Evolutionary conservation across 2,797 vertebrate species (phyloP), one percentile per base, ranked within the genome.

Genomic region (Onychomys leucogaster): DNA sequence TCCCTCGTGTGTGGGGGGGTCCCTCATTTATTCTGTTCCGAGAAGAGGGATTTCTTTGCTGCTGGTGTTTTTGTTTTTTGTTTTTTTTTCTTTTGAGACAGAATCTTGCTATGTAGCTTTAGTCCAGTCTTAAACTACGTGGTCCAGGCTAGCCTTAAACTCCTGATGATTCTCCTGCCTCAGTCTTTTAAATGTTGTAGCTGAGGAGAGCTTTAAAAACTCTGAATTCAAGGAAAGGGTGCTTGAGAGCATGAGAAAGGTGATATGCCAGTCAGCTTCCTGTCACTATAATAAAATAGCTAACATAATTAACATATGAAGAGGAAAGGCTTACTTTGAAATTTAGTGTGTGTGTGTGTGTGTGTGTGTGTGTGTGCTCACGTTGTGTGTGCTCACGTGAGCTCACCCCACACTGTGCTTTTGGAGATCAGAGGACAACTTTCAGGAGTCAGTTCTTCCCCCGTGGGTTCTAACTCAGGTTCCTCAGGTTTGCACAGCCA

Each of bases 141-240:
- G 46, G 46, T 52, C 34, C 63, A 37, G 84, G 84, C 46, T 86
- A 37, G 46, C 46, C 46, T 55, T 55, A 46, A 86, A 37, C 34
- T 86, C 65, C 37, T 55, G 34, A 69, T 29, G 14, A 86, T 37
- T 2, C 13, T 71, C 46, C 84, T 71, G 46, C 46, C 49, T 71
- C 34, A 52, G 46, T 13, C 65, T 86, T 27, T 43, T 13, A 69
- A 69, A 49, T n/a, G 32, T 83, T 23, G 82, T 21, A 46, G 27
- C 59, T 84, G 41, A 65, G 49, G 59, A 65, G 41, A 90, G 10
- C 49, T 94, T 94, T 86, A 90, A 37, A 90, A 27, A 80, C 9
- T 88, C 46, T 71, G 65, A 89, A 78, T 94, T 94, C 23, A 78
- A 93, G 57, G 43, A 85, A 19, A 95, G 69, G 29, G 78, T 41